A percentile compares a stretch with the other conserved stretches of the same genome.
phyloP scores from a whole-genome alignment of 1,140 invertebrate species.

The Galleria mellonella region DNA sequence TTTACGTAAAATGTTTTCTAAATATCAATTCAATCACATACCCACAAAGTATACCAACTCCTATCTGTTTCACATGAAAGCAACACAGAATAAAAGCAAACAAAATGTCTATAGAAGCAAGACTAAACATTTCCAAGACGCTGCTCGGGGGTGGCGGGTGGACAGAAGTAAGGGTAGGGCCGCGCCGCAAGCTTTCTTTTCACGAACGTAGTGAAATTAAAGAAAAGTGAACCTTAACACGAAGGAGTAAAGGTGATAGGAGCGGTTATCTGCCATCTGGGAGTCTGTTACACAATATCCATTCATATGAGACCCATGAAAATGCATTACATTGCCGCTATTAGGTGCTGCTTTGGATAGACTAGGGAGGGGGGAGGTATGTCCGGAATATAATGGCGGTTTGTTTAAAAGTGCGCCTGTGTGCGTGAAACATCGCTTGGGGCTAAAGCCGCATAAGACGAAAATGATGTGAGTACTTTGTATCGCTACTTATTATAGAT shows the following conservation, averaged over 20 bases:
- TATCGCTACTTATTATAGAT: no score
- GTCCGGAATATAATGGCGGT: constrained; percentile 14
- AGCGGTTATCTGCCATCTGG: constrained; percentile 13
- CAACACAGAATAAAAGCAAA: constrained; percentile 54
- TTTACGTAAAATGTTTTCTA: neutral
- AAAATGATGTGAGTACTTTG: no score
- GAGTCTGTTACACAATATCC: constrained; percentile 41
- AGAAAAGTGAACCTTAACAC: constrained; percentile 20
- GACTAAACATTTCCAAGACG: constrained; percentile 66
- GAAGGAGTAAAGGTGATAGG: constrained; percentile 4
- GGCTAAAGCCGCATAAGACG: no score
- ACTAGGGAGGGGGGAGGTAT: neutral
- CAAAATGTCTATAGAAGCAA: constrained; percentile 59
- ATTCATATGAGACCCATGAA: constrained; percentile 48
- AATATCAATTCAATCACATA: constrained; percentile 3
- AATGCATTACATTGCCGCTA: constrained; percentile 31
- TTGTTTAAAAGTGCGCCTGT: constrained; percentile 19
- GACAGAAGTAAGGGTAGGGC: constrained; percentile 13
- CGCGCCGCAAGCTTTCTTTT: constrained; percentile 23
- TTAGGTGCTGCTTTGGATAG: neutral
- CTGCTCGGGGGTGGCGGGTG: constrained; percentile 23
- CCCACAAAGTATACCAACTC: constrained; percentile 4
- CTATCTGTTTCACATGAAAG: constrained; percentile 29
- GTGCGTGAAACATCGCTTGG: constrained; percentile 22
- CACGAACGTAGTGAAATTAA: constrained; percentile 12